Conservation (phyloP, 35 echinoderm and acorn worm species). For the Ptychodera flava region DNA sequence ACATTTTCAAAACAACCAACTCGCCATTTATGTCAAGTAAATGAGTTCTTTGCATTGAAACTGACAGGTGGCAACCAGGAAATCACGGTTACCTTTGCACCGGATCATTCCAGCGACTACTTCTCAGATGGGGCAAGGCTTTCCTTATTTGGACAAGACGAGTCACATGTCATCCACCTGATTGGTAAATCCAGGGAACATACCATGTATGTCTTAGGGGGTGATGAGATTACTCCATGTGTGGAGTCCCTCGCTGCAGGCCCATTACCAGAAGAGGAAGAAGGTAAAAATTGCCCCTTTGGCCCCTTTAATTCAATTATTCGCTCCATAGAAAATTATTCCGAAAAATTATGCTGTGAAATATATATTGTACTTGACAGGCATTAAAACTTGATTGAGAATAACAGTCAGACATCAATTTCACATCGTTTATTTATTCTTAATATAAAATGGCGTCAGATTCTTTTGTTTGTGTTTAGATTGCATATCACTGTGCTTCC, state of each 20-base stretch:
- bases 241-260: constrained; percentile 70
- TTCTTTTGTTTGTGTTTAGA: no score
- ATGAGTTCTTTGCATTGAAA: no score
- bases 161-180: constrained; percentile 64
- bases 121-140: constrained; percentile 76
- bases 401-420: no score
- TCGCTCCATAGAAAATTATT: no score
- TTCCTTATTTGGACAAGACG: constrained; percentile 77
- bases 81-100: constrained; percentile 73
- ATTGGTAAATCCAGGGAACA: constrained; percentile 73
- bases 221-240: constrained; percentile 59
- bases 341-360: no score
- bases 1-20: no score
- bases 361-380: no score
- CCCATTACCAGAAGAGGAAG: constrained; percentile 47
- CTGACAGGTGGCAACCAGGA: constrained; percentile 77
- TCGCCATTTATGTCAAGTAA: no score
- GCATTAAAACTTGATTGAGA: no score
- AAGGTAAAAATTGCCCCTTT: constrained; percentile 20
- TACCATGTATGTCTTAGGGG: constrained; percentile 80
- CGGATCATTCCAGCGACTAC: constrained; percentile 78
- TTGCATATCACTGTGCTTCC: no score
- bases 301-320: not conserved
- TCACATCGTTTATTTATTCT: no score
- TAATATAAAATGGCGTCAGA: no score